A percentile compares a stretch with the other conserved stretches of the same genome.
Conservation (phyloP, 2,113 vertebrate species). For the Panurus biarmicus region DNA sequence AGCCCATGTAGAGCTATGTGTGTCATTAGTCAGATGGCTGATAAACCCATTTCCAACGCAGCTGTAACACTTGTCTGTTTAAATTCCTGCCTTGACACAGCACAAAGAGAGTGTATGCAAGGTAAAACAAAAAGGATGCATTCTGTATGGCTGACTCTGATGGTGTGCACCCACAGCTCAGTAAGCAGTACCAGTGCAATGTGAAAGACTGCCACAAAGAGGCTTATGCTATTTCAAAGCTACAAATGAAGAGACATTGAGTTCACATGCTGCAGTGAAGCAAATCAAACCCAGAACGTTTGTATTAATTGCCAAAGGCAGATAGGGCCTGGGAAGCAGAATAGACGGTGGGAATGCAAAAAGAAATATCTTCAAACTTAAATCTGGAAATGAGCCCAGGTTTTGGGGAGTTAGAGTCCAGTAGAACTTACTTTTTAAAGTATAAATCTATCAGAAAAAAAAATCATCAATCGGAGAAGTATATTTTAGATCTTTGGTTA, state of each 20-base stretch:
- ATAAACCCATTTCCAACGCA: background rate
- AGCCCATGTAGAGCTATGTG: background rate
- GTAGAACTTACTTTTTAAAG: constrained; percentile 26
- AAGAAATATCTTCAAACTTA: constrained; percentile 34
- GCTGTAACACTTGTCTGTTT: background rate
- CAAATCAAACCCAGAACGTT: constrained; percentile 63
- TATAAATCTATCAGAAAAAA: constrained; percentile 24
- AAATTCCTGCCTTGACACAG: background rate
- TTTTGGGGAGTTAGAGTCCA: background rate
- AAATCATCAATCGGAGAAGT: background rate
- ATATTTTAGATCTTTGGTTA: background rate
- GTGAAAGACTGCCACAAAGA: constrained; percentile 62
- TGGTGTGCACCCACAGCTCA: constrained; percentile 38
- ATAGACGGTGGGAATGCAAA: constrained; percentile 25
- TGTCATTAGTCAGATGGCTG: background rate
- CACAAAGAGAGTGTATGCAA: background rate
- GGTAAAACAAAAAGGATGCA: constrained; percentile 30
- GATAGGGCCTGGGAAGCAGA: constrained; percentile 44
- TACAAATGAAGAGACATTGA: constrained; percentile 70
- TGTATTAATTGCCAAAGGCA: constrained; percentile 70
- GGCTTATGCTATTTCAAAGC: constrained; percentile 56
- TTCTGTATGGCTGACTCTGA: background rate
- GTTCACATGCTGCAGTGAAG: constrained; percentile 64
- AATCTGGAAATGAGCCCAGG: constrained; percentile 41
- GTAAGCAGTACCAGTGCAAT: background rate